Evolutionary conservation across 2,888 invertebrate species (phyloP), one percentile per base, ranked within the genome.

Genomic region (Rambutsinella grinnellia): DNA sequence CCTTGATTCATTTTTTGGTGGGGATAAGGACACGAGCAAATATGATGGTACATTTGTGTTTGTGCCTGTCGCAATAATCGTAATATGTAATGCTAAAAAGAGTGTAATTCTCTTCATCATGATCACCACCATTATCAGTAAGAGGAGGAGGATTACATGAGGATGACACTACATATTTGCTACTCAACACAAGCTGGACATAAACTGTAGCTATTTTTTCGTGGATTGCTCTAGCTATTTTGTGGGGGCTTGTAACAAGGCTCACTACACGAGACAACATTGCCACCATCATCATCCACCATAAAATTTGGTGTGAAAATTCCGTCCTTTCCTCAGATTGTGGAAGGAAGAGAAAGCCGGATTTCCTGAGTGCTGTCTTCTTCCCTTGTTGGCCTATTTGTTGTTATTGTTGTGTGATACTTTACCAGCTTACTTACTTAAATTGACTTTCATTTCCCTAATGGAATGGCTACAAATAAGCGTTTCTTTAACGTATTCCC

Each of bases 391-490:
- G 68, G 47, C 49, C 67, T 54, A 36, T 69, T 60, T 60, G 56
- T 58, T 67, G 67, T 26, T 65, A 49, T 49, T 15, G 49, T 47
- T 24, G 49, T 66, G 44, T 26, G 36, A 36, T 60, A 49, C 53
- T 57, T 51, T 36, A 36, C 36, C 36, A 13, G 36, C 36, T 69
- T 69, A 51, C 62, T 62, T 62, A 27, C 62, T 49, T 21, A 69
- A 69, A 69, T 69, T 69, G 60, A 60, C 60, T 69, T 69, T 69
- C 68, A 69, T 69, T 69, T 69, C 68, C 68, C 68, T 69, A 69
- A 69, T 69, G 68, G 68, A 69, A 69, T 69, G 68, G 60, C 21
- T 46, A 49, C 60, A 58, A 36, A 36, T 13, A 36, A 13, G 36
- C 36, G 13, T 13, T 36, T 5, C 36, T 5, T 36, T 36, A 36